These are phyloP conservation scores for Megalopta genalis DNA, from an alignment of 1,140 invertebrate species.

Conservation along the genomic window DNA sequence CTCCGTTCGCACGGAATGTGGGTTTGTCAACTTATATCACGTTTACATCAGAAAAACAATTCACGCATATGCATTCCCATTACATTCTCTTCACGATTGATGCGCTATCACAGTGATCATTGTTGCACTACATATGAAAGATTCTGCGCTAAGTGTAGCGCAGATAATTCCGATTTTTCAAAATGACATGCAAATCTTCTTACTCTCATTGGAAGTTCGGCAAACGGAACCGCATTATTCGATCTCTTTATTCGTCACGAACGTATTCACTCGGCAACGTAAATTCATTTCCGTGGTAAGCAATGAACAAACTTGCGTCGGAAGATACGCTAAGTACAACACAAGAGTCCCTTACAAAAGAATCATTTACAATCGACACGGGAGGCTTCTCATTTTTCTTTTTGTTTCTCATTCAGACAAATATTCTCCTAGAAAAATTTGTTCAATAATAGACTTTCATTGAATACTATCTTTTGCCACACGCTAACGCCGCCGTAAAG, in stretches of 20 bases:
- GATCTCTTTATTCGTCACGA: neutral
- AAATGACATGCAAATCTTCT: neutral
- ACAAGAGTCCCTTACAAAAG: slow-evolving; percentile 32
- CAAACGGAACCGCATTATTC: neutral
- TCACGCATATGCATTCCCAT: neutral
- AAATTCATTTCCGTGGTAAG: slow-evolving; percentile 21
- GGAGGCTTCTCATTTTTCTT: neutral
- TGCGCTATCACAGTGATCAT: slow-evolving; percentile 52
- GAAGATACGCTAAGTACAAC: slow-evolving; percentile 28
- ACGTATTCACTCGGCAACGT: slow-evolving; percentile 6
- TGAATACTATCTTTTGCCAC: slow-evolving; percentile 52
- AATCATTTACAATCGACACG: slow-evolving; percentile 14
- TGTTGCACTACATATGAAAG: slow-evolving; percentile 34
- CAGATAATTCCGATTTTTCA: no score
- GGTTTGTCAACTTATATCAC: slow-evolving; percentile 3
- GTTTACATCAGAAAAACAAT: slow-evolving; percentile 1
- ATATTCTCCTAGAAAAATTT: slow-evolving; percentile 38
- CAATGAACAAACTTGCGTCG: slow-evolving; percentile 22
- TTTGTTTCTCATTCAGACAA: neutral
- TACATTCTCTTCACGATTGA: slow-evolving; percentile 16
- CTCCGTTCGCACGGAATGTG: slow-evolving; percentile 25
- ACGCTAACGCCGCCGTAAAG: slow-evolving; percentile 40
- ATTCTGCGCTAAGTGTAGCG: slow-evolving; percentile 8
- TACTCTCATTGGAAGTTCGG: neutral
- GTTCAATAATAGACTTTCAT: slow-evolving; percentile 45